Conservation (phyloP, 53 echinoderm and acorn worm genomes). For the Apostichopus leukothele region DNA sequence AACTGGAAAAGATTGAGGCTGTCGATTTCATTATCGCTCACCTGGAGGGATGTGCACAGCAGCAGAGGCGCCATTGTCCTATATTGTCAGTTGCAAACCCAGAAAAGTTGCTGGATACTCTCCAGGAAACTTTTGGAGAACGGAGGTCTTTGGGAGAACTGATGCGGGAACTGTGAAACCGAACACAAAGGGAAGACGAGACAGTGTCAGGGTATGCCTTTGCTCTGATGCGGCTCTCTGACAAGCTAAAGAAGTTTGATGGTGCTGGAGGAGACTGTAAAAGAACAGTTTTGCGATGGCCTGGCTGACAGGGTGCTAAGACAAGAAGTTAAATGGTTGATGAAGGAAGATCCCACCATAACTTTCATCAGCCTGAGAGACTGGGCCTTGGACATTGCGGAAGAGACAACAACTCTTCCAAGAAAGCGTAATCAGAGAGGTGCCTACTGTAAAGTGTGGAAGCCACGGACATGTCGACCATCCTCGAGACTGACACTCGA, state of each 20-base stretch:
- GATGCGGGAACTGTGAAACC: not conserved
- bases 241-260: not conserved
- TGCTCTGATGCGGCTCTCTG: not conserved
- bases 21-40: not conserved
- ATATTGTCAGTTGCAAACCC: not conserved
- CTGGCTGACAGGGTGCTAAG: not conserved
- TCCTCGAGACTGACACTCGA: not conserved
- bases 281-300: not conserved
- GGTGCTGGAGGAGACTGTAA: too few relatives aligned
- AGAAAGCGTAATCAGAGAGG: too few relatives aligned
- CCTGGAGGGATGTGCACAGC: too few relatives aligned
- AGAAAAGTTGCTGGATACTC: not conserved
- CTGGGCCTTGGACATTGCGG: not conserved
- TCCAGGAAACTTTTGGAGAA: too few relatives aligned
- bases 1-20: not conserved
- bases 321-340: not conserved
- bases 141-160: too few relatives aligned
- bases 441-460: not conserved
- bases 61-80: not conserved
- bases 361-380: slow-evolving; percentile 36
- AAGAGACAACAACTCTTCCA: not conserved
- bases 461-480: not conserved
- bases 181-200: not conserved
- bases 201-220: not conserved
- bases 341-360: slow-evolving; percentile 1